Percentiles rank a stretch among this genome's conserved stretches.
Evolutionary conservation across 2,888 invertebrate species (phyloP).

Genomic region (Saturnia japonica): DNA sequence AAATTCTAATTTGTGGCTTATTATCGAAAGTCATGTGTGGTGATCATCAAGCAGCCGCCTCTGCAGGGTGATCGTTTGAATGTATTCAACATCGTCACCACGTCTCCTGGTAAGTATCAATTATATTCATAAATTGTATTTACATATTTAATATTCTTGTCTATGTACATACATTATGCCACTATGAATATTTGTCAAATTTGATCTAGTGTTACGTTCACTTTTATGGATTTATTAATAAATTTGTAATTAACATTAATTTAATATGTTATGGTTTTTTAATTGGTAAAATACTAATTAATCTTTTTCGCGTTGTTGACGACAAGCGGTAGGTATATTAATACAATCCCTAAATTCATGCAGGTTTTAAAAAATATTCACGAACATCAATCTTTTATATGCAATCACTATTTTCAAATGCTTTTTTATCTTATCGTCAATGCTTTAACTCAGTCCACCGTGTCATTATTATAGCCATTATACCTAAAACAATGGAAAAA

Average conservation of each 20-base stretch:
- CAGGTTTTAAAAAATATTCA: not conserved
- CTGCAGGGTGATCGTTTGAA: slow-evolving; percentile 60
- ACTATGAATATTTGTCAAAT: slow-evolving; percentile 23
- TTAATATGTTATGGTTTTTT: not conserved
- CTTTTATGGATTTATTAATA: not conserved
- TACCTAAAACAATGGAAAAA: slow-evolving; percentile 3
- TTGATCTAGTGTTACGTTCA: not conserved
- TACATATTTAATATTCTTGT: not conserved
- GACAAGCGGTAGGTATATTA: not conserved
- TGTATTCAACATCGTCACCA: slow-evolving; percentile 43
- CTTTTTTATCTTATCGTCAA: slow-evolving; percentile 14
- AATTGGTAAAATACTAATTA: not conserved
- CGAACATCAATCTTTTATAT: slow-evolving; percentile 8
- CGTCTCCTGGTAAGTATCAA: slow-evolving; percentile 63
- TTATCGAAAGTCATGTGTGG: slow-evolving; percentile 54
- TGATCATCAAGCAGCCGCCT: slow-evolving; percentile 54
- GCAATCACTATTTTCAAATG: slow-evolving; percentile 12
- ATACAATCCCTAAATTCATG: not conserved
- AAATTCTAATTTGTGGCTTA: slow-evolving; percentile 35
- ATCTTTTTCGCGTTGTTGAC: not conserved
- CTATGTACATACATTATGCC: slow-evolving; percentile 24
- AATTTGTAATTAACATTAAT: not conserved
- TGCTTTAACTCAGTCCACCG: not conserved
- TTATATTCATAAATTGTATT: slow-evolving; percentile 21
- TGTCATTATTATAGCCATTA: slow-evolving; percentile 5